Evolutionary conservation across 2,888 invertebrate species (phyloP).

Genomic region (Athalia rosae): DNA sequence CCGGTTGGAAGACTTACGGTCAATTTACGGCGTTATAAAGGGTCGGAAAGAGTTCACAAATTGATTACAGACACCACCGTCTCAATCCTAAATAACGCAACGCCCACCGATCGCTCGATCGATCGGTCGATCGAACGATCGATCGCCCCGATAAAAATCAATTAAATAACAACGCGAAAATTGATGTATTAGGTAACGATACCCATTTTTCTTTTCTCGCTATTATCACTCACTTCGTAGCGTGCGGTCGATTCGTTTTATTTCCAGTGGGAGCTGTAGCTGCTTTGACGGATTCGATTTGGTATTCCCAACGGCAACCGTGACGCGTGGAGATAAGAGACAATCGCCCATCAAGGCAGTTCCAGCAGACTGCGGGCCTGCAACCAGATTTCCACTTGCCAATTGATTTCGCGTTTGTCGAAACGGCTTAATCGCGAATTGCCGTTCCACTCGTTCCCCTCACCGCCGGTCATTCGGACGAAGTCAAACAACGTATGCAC

Average conservation of each 20-base stretch:
- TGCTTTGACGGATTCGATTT: constrained; percentile 4
- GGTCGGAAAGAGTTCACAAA: constrained; percentile 1
- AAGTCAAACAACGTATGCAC: too few species aligned
- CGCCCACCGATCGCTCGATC: background rate
- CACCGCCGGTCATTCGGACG: too few species aligned
- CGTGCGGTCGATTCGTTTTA: constrained; percentile 12
- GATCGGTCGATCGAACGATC: background rate
- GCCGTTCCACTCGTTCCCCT: background rate
- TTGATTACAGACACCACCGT: constrained; percentile 22
- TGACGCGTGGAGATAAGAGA: constrained; percentile 38
- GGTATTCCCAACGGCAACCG: background rate
- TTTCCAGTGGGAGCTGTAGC: background rate
- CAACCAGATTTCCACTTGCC: constrained; percentile 10
- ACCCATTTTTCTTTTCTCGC: too few species aligned
- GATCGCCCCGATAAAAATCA: background rate
- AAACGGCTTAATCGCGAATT: constrained; percentile 11
- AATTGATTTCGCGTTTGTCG: constrained; percentile 31
- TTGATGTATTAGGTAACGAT: too few species aligned
- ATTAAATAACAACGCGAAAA: too few species aligned
- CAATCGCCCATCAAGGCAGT: constrained; percentile 16
- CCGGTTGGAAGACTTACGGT: background rate
- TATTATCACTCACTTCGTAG: background rate
- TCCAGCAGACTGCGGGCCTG: constrained; percentile 36
- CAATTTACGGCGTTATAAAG: background rate
- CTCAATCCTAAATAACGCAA: background rate